Conservation (phyloP, 2,888 invertebrate genomes). For the Tachina lurida region DNA sequence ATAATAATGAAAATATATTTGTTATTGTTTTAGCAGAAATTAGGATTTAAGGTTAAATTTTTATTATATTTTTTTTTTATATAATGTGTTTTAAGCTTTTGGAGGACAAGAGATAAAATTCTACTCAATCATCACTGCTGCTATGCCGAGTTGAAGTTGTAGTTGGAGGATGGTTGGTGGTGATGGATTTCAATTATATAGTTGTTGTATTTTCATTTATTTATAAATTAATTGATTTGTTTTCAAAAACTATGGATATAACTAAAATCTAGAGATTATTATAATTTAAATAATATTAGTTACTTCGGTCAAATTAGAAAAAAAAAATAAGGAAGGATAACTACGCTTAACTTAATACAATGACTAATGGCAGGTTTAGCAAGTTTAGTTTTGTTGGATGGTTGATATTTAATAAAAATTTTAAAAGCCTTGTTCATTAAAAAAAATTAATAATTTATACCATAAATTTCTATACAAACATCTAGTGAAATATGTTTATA, state of each 20-base stretch:
- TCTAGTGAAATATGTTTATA: too few species aligned
- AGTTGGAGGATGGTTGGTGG: conserved; percentile 33
- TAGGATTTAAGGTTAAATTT: conserved; percentile 28
- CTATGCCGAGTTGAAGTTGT: conserved; percentile 64
- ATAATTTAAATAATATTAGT: conserved; percentile 6
- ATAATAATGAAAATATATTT: conserved; percentile 29
- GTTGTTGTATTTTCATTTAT: conserved; percentile 17
- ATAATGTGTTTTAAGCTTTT: conserved; percentile 26
- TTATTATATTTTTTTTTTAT: conserved; percentile 11
- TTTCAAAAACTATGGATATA: conserved; percentile 27
- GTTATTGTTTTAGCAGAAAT: conserved; percentile 46
- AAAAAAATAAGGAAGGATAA: not conserved
- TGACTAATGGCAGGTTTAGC: not conserved
- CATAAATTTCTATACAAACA: too few species aligned
- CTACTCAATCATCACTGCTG: conserved; percentile 71
- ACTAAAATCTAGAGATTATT: conserved; percentile 37
- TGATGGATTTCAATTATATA: conserved; percentile 41
- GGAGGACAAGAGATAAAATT: conserved; percentile 65
- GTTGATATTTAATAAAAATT: conserved; percentile 5
- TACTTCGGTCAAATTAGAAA: not conserved
- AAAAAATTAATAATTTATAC: not conserved
- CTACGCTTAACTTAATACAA: conserved; percentile 2
- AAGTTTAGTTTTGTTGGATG: not conserved
- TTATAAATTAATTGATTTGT: conserved; percentile 13
- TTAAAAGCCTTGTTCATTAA: not conserved